Base-by-base conservation (phyloP, 2,888 invertebrate species). In the Apamea crenata region DNA sequence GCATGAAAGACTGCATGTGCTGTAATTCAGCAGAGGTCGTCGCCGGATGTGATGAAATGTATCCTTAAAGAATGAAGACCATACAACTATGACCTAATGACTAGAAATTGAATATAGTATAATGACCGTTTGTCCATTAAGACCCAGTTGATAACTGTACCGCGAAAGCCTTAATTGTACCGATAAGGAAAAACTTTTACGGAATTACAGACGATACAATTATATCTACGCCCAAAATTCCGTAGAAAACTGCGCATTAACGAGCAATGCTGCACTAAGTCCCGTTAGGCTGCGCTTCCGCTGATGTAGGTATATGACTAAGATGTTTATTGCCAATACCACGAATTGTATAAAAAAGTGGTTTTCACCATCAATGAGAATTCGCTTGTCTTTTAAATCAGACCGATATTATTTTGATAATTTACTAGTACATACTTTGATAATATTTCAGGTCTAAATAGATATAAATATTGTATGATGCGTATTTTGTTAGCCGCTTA, bases 271-370 rank as follows among this genome's bases (percentile, higher is more conserved):
- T 70, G 36, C 82, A 53, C 59, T 50, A 2, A 53, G 12, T 77
- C 53, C 84, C 82, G 84, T 74, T 77, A 77, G 29, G 44, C 12
- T 32, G n/a, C 40, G 63, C 14, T 29, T 70, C 59, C 72, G 12
- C 63, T 36, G 65, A 65, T 53, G 18, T 59, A 59, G 56, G n/a
- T 53, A 40, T 18, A 77, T 79, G 86, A 82, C 82, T 84, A 84
- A 85, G 50, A n/a, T 68, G 63, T 72, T 67, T n/a, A 71, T 68
- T 18, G 36, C 47, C 53, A 68, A 83, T 86, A 40, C 77, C 65
- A 72, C 29, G 72, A 77, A 80, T 69, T 77, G 29, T 69, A 44
- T 21, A 66, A 71, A 75, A 77, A 82, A 75, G 72, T 40, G 36
- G 85, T 79, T 74, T 76, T n/a, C 14, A 6, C 72, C 16, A 59